phyloP scores from a whole-genome alignment of 2,797 vertebrate genomes.

The Decapterus maruadsi region DNA sequence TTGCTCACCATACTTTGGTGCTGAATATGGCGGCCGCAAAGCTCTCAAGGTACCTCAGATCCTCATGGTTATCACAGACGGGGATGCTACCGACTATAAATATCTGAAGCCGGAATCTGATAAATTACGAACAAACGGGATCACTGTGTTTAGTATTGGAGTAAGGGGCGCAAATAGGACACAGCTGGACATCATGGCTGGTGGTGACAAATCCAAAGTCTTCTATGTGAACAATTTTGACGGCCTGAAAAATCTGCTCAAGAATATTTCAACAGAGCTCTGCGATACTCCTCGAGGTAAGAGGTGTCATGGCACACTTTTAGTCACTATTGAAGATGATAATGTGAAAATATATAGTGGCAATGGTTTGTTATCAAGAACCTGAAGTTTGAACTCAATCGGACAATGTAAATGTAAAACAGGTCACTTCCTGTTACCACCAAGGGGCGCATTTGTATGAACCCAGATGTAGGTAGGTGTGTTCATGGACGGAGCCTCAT shows the following conservation, averaged over 20 bases:
- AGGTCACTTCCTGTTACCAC: no score
- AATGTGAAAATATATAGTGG: no score
- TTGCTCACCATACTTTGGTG: conserved; percentile 69
- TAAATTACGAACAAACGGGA: conserved; percentile 50
- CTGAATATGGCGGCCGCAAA: conserved; percentile 66
- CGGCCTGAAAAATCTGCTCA: conserved; percentile 66
- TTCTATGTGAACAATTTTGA: conserved; percentile 73
- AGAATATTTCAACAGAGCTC: conserved; percentile 67
- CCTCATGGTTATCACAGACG: conserved; percentile 84
- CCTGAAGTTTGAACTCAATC: no score
- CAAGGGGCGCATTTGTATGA: no score
- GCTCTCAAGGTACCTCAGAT: conserved; percentile 66
- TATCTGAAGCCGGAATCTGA: conserved; percentile 45
- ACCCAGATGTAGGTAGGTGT: no score
- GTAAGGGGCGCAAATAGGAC: conserved; percentile 34
- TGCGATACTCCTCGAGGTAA: conserved; percentile 81
- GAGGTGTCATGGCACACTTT: background rate
- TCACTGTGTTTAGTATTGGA: conserved; percentile 80
- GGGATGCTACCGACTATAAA: conserved; percentile 46
- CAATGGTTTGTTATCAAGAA: background rate
- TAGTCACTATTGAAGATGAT: background rate
- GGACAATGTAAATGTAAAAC: no score
- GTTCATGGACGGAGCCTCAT: no score
- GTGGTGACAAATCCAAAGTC: conserved; percentile 56
- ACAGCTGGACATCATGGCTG: conserved; percentile 77